These are phyloP conservation scores for Aphis craccivora DNA, from an alignment of 1,140 invertebrate genomes.

Conservation along the genomic window DNA sequence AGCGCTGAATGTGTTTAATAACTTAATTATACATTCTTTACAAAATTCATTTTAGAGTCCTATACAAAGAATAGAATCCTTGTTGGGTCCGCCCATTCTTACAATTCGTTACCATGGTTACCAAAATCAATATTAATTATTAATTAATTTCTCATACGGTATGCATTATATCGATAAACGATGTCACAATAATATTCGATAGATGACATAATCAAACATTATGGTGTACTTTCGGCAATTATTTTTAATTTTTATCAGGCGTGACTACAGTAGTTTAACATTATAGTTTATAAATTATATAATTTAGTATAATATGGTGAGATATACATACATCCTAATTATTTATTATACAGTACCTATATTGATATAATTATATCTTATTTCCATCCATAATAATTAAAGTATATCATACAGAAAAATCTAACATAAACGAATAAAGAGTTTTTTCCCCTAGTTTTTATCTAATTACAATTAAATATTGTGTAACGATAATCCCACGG, in stretches of 20 bases:
- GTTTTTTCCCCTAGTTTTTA: too few relatives aligned
- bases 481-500: neutral
- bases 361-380: neutral
- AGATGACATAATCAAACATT: neutral
- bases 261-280: neutral
- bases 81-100: neutral
- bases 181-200: neutral
- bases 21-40: neutral
- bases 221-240: neutral
- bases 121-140: neutral
- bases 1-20: neutral
- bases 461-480: too few relatives aligned
- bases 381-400: neutral
- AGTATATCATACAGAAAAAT: neutral
- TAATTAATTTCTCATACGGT: neutral
- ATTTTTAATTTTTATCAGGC: neutral
- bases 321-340: too few relatives aligned
- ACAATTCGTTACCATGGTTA: neutral
- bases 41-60: neutral
- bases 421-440: neutral
- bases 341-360: too few relatives aligned
- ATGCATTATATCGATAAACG: neutral
- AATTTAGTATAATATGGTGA: neutral
- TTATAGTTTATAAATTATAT: neutral
- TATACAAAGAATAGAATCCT: neutral